A percentile compares a stretch with the other conserved stretches of the same genome.
phyloP scores from a whole-genome alignment of 1,140 invertebrate genomes.

The Drosophila guanche region DNA sequence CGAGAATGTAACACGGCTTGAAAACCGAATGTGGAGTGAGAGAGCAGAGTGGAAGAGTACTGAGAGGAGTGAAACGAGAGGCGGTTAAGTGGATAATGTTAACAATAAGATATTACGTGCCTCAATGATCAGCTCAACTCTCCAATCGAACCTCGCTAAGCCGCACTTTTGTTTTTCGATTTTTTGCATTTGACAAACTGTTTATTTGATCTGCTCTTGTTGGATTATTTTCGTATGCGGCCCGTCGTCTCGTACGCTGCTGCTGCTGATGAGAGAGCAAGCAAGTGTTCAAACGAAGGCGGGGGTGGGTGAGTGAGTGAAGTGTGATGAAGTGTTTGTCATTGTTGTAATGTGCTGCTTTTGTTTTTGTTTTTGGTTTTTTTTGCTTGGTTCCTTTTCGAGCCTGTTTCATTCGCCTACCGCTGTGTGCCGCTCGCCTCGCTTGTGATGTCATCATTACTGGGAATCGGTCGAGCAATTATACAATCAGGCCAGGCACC shows the following conservation, averaged over 20 bases:
- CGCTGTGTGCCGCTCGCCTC: not conserved
- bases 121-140: not conserved
- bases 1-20: conserved; percentile 63
- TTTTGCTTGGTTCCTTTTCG: not conserved
- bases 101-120: not conserved
- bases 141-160: not conserved
- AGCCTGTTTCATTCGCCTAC: conserved; percentile 17
- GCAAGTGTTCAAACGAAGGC: no score
- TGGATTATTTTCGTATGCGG: no score
- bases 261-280: no score
- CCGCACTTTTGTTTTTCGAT: conserved; percentile 21
- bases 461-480: conserved; percentile 48
- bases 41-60: not conserved
- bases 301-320: no score
- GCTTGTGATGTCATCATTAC: conserved; percentile 59
- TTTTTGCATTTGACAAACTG: not conserved
- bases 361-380: conserved; percentile 10
- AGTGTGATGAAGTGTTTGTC: conserved; percentile 24
- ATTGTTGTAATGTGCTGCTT: conserved; percentile 41
- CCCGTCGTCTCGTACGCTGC: no score
- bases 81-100: not conserved
- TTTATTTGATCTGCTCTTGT: no score
- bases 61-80: conserved; percentile 2
- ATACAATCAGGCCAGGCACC: conserved; percentile 38
- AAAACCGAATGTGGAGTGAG: conserved; percentile 42